Evolutionary conservation across 2,797 vertebrate species (phyloP), one percentile per base, ranked within the genome.

Genomic region (Tamandua tetradactyla): DNA sequence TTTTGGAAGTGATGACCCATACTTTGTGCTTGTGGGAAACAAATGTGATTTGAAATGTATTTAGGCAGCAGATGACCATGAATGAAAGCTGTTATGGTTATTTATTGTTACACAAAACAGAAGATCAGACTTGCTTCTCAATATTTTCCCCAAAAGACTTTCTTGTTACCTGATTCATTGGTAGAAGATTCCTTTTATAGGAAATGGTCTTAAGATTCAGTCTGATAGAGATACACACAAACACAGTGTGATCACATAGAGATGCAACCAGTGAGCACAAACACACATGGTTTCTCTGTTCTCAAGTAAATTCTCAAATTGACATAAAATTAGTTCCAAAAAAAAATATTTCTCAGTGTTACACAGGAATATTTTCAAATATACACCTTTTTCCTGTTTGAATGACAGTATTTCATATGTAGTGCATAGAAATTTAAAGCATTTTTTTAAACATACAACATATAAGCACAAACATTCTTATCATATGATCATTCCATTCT

Each of bases 1-100:
- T 94, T 95, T 91, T 74, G 23, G 89, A 94, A 95, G 87, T 72
- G 94, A 91, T 97, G 82, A 87, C 40, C 90, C 81, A 95, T 80
- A 84, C 66, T 91, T 91, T 74, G 37, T 69, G 61, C 95, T 96
- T 81, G 37, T 83, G 57, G 89, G 64, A 96, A 96, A 74, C 13
- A 32, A 47, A 88, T 94, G 76, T 82, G 88, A 92, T 95, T 89
- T 88, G 40, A 94, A 95, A 95, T 86, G 47, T 82, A 94, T 90
- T 92, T 78, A 85, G 92, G 68, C 72, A 93, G 30, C 55, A 88
- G 44, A 82, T 64, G 12, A 49, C 42, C 32, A 74, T 91, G 89
- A 62, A 80, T 88, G 80, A 86, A 88, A 95, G 75, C 40, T 44
- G 22, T 84, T 91, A 52, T 4, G 89, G 89, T 87, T 80, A 93